Evolutionary conservation across 1,140 invertebrate genomes (phyloP).

Genomic region (Arctopsyche grandis): DNA sequence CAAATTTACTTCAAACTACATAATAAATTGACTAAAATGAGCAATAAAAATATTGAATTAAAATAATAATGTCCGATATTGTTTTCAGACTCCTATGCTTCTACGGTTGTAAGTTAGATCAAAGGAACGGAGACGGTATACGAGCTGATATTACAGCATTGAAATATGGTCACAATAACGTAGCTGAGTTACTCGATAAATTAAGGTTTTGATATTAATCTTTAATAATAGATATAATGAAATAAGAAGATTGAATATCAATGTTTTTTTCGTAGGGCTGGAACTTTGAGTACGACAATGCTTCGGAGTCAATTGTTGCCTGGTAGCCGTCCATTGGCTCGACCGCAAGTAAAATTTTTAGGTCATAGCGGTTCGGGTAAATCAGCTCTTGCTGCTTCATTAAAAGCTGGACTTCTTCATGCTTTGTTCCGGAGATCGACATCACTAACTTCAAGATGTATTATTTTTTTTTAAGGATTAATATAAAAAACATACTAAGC

Average conservation of each 20-base stretch:
- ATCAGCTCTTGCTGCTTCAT: constrained; percentile 76
- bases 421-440: constrained; percentile 72
- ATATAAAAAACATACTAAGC: no score
- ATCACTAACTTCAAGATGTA: constrained; percentile 62
- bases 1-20: constrained; percentile 30
- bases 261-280: constrained; percentile 56
- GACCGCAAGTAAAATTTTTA: constrained; percentile 81
- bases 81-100: constrained; percentile 75
- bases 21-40: no score
- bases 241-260: background rate
- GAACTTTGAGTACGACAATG: constrained; percentile 63
- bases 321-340: constrained; percentile 70
- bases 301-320: constrained; percentile 79
- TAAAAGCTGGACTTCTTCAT: constrained; percentile 76
- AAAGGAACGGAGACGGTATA: constrained; percentile 77
- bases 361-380: constrained; percentile 84
- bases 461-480: constrained; percentile 49
- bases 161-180: constrained; percentile 80
- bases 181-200: constrained; percentile 77
- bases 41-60: background rate
- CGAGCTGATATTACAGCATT: constrained; percentile 84
- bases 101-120: constrained; percentile 76
- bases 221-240: constrained; percentile 11
- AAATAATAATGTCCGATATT: constrained; percentile 22
- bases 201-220: constrained; percentile 70